phyloP scores from a whole-genome alignment of 1,140 invertebrate genomes.

The Zaprionus gabonicus region DNA sequence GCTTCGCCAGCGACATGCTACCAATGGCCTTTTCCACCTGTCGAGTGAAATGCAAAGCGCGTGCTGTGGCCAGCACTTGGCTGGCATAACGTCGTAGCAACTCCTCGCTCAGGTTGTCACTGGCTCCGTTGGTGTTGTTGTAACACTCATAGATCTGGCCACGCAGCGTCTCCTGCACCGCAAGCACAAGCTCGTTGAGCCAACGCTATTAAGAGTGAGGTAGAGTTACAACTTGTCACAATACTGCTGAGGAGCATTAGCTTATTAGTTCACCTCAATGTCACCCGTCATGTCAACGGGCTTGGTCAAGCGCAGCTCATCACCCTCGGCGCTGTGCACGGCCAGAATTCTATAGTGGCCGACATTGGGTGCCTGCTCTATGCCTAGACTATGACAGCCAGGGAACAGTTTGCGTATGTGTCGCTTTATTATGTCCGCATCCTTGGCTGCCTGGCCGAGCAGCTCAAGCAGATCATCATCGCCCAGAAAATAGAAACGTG shows the following conservation, averaged over 20 bases:
- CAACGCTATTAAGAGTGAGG: constrained; percentile 86
- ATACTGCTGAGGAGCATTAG: not conserved
- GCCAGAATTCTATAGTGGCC: constrained; percentile 87
- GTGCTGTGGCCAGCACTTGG: constrained; percentile 91
- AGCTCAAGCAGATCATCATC: constrained; percentile 98
- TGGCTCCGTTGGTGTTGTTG: constrained; percentile 58
- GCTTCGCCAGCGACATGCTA: constrained; percentile 87
- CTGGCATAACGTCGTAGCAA: constrained; percentile 92
- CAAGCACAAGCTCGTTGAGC: constrained; percentile 91
- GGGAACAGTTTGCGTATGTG: constrained; percentile 98
- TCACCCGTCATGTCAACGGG: constrained; percentile 91
- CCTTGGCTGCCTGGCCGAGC: constrained; percentile 94
- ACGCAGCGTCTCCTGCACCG: constrained; percentile 93
- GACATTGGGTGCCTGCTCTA: constrained; percentile 85
- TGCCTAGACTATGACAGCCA: constrained; percentile 91
- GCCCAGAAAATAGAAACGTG: constrained; percentile 97
- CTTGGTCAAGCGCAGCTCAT: constrained; percentile 91
- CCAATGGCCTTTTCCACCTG: constrained; percentile 92
- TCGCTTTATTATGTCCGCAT: constrained; percentile 92
- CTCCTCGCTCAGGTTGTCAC: constrained; percentile 85
- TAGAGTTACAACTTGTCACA: not conserved
- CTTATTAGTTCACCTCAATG: constrained; percentile 89
- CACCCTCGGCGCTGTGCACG: constrained; percentile 93
- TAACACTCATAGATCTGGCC: constrained; percentile 89
- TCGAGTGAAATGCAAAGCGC: constrained; percentile 92